Evolutionary conservation across 2,797 vertebrate genomes (phyloP), one percentile per base, ranked within the genome.

Genomic region (Enteromius viviparus): DNA sequence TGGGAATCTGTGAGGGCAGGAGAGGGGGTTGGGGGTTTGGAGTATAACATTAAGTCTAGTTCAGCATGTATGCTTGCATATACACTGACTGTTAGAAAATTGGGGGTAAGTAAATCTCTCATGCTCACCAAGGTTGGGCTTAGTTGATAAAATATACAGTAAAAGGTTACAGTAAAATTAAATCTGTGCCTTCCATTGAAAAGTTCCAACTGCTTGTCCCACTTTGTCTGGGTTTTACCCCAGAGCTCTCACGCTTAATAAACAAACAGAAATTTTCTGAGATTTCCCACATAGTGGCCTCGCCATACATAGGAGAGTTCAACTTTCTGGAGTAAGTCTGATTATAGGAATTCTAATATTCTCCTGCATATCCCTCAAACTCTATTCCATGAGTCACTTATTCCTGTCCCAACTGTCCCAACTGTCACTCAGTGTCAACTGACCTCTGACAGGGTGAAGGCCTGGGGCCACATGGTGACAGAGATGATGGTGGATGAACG

Each of bases 241-340:
- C 21, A 10, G 17, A 37, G 12, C 9, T 68, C 49, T 60, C 49
- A 77, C 29, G 53, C 45, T 58, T 60, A 8, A 49, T 78, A 81
- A 81, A 85, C 69, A 85, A 85, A 81, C 62, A 68, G 26, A 76
- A 66, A 26, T 53, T 77, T 53, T 47, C 17, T 34, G n/a, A 71
- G 72, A 86, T 68, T 49, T 86, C 65, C 85, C 65, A 84, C 66
- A 45, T 65, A 29, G 62, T 78, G 74, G 40, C 1, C 19, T 64
- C 8, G 2, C 42, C 70, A 64, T 70, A 7, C 53, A 23, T 45
- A 45, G 29, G n/a, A 84, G 34, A 37, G 8, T 64, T 32, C 15
- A 76, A 19, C 15, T 42, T 66, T 45, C 47, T 84, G 58, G 4
- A 45, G 34, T 45, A 11, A 62, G 82, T 47, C 7, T 19, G 37